A percentile compares a stretch with the other conserved stretches of the same genome.
Conservation (phyloP, 2,113 vertebrate genomes). For the Muntiacus muntjak region DNA sequence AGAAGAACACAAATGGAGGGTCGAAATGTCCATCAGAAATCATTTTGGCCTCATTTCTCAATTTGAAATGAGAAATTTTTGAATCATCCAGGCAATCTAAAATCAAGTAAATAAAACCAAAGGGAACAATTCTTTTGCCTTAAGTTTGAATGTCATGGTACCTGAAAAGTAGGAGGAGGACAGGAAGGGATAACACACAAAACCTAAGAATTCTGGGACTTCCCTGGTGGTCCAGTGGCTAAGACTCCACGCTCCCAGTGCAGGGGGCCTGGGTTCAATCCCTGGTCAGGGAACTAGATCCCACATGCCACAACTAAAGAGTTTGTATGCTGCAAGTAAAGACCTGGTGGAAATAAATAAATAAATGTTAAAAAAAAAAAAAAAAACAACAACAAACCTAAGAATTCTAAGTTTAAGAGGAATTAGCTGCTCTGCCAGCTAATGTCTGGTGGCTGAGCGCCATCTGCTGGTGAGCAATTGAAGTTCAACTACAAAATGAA, state of each 20-base stretch:
- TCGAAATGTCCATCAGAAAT: not conserved
- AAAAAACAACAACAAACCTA: not conserved
- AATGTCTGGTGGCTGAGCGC: slow-evolving; percentile 49
- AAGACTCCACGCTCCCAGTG: too few species aligned
- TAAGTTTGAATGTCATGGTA: not conserved
- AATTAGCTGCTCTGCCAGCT: not conserved
- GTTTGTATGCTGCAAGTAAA: too few species aligned
- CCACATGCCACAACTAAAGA: too few species aligned
- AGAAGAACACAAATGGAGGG: not conserved
- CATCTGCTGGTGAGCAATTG: slow-evolving; percentile 70
- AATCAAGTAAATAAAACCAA: not conserved
- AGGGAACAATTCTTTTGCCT: not conserved
- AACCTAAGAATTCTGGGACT: not conserved
- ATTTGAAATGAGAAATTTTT: not conserved
- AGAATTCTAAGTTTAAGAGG: not conserved
- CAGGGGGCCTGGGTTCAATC: too few species aligned
- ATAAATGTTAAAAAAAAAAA: too few species aligned
- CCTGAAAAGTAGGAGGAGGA: not conserved
- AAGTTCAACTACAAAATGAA: slow-evolving; percentile 8
- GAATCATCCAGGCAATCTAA: not conserved
- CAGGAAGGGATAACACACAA: not conserved
- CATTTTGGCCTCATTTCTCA: not conserved
- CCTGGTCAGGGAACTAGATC: too few species aligned
- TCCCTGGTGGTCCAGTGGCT: too few species aligned
- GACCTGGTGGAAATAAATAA: too few species aligned